Evolutionary conservation across 1,140 invertebrate genomes (phyloP), one percentile per base, ranked within the genome.

Genomic region (Eciton burchellii): DNA sequence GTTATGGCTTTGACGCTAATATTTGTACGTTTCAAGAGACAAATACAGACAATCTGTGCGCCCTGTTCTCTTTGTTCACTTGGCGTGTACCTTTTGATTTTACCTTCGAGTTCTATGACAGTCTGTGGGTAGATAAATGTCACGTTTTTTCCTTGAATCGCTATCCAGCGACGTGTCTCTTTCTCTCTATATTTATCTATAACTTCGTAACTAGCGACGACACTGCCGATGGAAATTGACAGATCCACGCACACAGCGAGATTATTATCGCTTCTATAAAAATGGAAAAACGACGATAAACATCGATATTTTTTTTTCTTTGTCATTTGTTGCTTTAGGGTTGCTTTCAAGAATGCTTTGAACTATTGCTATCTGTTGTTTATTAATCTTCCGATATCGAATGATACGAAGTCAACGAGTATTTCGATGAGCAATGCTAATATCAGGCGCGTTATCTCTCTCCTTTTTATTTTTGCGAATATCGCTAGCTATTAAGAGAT

Each of bases 181-280:
- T 35, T 35, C 35, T 6, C 6, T 35, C 6, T 35, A 43, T 68
- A 45, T 47, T 41, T 12, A 45, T 29, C 71, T 35, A n/a, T 24
- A 70, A 81, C 35, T 84, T 45, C 76, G 82, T 79, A n/a, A n/a
- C n/a, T n/a, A 79, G 66, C 77, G 57, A 19, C n/a, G 16, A 71
- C 29, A 35, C 82, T 89, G 88, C 89, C 86, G 84, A 82, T 84
- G 70, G 57, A 71, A 68, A 24, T 54, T 89, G 87, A 89, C 85
- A 87, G 82, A 82, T 87, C 66, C 59, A 68, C 52, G 21, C 35
- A 35, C n/a, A n/a, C n/a, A n/a, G n/a, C 35, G 35, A 35, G 35
- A 35, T 35, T 35, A 70, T 52, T 49, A 24, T 43, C 57, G 24
- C 54, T 52, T 49, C 19, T 14, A 6, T 19, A 26, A 70, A n/a